Evolutionary conservation across 2,888 invertebrate species (phyloP).

Genomic region (Drosophila meridiana): DNA sequence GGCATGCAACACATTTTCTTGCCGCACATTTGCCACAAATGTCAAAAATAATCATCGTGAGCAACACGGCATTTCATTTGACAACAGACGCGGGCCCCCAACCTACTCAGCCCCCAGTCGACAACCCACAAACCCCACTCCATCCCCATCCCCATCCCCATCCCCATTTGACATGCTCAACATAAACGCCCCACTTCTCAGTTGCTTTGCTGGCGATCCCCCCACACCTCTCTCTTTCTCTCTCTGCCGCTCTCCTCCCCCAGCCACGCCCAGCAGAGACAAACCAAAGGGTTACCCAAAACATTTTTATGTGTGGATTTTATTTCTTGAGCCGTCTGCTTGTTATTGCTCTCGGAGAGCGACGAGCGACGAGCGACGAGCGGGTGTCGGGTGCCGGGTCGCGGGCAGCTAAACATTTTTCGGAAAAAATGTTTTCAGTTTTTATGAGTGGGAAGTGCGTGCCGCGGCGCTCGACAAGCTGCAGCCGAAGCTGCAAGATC

Average conservation of each 20-base stretch:
- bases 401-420: constrained; percentile 40
- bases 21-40: constrained; percentile 79
- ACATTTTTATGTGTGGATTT: constrained; percentile 69
- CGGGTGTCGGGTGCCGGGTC: neutral
- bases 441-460: constrained; percentile 79
- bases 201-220: constrained; percentile 10
- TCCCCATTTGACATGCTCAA: neutral
- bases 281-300: constrained; percentile 71
- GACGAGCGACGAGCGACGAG: neutral
- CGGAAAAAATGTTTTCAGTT: constrained; percentile 71
- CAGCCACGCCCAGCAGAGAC: constrained; percentile 44
- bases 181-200: constrained; percentile 24
- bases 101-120: neutral
- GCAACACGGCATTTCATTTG: constrained; percentile 77
- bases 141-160: neutral
- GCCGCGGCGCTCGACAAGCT: constrained; percentile 37
- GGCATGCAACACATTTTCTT: constrained; percentile 35
- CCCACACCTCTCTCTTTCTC: neutral
- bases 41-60: constrained; percentile 78
- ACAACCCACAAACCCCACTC: neutral
- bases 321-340: constrained; percentile 66
- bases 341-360: constrained; percentile 41
- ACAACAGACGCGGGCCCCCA: constrained; percentile 60
- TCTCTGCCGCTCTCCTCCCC: neutral
- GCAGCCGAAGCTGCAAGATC: constrained; percentile 33